Evolutionary conservation across 2,888 invertebrate species (phyloP).

Genomic region (Entomobrya multifasciata): DNA sequence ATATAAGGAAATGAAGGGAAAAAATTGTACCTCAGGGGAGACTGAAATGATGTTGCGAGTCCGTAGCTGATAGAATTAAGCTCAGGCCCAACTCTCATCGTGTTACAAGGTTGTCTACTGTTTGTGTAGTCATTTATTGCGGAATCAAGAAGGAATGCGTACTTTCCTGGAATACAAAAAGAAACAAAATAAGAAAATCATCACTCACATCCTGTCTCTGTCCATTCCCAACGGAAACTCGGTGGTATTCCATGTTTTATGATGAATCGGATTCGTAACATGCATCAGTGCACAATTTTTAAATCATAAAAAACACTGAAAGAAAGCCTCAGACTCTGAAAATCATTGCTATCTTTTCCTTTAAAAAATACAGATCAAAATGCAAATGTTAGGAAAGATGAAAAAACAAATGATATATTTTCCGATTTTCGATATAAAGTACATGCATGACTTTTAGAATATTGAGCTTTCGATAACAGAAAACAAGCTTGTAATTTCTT

Average conservation of each 20-base stretch:
- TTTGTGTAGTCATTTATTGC: slow-evolving; percentile 90
- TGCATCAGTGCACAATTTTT: slow-evolving; percentile 37
- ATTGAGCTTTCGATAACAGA: not conserved
- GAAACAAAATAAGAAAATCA: slow-evolving; percentile 16
- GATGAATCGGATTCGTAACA: slow-evolving; percentile 30
- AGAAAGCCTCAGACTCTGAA: not conserved
- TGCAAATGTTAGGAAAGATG: no score
- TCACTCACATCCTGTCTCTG: slow-evolving; percentile 31
- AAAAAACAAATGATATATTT: no score
- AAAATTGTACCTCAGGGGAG: slow-evolving; percentile 89
- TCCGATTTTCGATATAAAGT: no score
- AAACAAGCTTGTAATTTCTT: not conserved
- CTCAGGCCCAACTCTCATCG: slow-evolving; percentile 94
- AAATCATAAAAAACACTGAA: slow-evolving; percentile 29
- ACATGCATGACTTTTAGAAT: no score
- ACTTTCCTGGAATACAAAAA: slow-evolving; percentile 83
- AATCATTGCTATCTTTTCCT: no score
- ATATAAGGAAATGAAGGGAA: not conserved
- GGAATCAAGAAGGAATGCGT: slow-evolving; percentile 87
- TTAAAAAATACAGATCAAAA: no score
- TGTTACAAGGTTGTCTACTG: slow-evolving; percentile 94
- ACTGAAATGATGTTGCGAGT: slow-evolving; percentile 95
- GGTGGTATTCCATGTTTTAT: slow-evolving; percentile 33
- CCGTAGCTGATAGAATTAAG: slow-evolving; percentile 95
- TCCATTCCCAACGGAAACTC: slow-evolving; percentile 41